A percentile compares a stretch with the other conserved stretches of the same genome.
Evolutionary conservation across 2,888 invertebrate genomes (phyloP).

Genomic region (Drosophila bunnanda): DNA sequence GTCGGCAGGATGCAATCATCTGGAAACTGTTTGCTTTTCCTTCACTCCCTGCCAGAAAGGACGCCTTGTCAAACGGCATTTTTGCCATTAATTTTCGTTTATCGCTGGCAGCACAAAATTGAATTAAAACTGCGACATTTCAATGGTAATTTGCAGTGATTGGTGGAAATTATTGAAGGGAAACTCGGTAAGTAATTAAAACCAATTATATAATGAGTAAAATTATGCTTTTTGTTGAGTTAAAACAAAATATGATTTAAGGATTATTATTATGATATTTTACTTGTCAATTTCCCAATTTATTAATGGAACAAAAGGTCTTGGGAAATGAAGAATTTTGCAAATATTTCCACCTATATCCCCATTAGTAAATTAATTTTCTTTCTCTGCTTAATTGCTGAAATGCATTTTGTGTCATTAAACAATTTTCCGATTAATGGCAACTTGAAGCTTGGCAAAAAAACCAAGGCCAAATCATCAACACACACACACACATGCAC

Average conservation of each 20-base stretch:
- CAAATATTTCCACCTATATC: not conserved
- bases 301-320: too few relatives aligned
- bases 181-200: slow-evolving; percentile 3
- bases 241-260: too few relatives aligned
- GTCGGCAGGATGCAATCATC: slow-evolving; percentile 53
- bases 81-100: slow-evolving; percentile 70
- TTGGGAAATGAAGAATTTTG: not conserved
- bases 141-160: slow-evolving; percentile 11
- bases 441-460: slow-evolving; percentile 28
- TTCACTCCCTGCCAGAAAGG: slow-evolving; percentile 43
- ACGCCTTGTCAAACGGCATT: slow-evolving; percentile 52
- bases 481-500: slow-evolving; percentile 21
- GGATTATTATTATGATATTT: too few relatives aligned
- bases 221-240: too few relatives aligned
- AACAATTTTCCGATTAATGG: slow-evolving; percentile 24
- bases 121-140: slow-evolving; percentile 27
- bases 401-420: slow-evolving; percentile 14
- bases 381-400: not conserved
- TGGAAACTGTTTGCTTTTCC: slow-evolving; percentile 59
- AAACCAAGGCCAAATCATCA: slow-evolving; percentile 71
- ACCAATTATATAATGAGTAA: slow-evolving; percentile 2
- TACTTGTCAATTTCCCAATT: too few relatives aligned
- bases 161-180: not conserved
- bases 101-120: slow-evolving; percentile 26
- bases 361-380: not conserved